Percentiles rank a stretch among this genome's conserved stretches.
phyloP scores from a whole-genome alignment of 2,888 invertebrate genomes.

The Emesis furor region DNA sequence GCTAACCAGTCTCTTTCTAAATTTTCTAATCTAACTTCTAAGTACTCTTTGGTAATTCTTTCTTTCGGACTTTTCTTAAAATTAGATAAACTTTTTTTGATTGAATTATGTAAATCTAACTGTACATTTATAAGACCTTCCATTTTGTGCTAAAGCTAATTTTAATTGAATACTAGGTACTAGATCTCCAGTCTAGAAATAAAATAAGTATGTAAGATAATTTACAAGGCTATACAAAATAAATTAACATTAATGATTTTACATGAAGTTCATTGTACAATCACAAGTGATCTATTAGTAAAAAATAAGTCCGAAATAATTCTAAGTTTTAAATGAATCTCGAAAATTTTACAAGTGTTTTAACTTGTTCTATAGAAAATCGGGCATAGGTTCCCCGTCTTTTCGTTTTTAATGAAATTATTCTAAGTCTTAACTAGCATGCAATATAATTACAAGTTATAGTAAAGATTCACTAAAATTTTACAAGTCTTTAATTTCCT shows the following conservation, averaged over 20 bases:
- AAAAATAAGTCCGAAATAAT: too few relatives aligned
- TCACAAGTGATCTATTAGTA: too few relatives aligned
- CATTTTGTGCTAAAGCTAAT: background rate
- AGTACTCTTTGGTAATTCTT: constrained; percentile 30
- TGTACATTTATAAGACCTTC: background rate
- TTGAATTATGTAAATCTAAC: too few relatives aligned
- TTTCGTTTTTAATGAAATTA: background rate
- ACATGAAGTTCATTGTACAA: too few relatives aligned
- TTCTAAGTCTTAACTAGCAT: constrained; percentile 1
- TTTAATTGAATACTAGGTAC: too few relatives aligned
- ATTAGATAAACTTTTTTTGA: background rate
- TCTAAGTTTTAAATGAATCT: too few relatives aligned
- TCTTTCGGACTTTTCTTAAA: constrained; percentile 37
- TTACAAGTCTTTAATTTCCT: background rate
- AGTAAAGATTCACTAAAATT: background rate
- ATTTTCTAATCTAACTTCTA: constrained; percentile 40
- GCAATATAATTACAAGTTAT: background rate
- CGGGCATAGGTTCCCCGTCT: background rate
- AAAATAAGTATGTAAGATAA: too few relatives aligned
- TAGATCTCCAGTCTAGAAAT: too few relatives aligned
- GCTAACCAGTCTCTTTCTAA: constrained; percentile 42
- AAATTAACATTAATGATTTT: too few relatives aligned
- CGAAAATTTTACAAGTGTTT: background rate
- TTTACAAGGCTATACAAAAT: too few relatives aligned
- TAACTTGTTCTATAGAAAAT: background rate